Evolutionary conservation across 1,140 invertebrate species (phyloP).

Genomic region (Homalodisca vitripennis): DNA sequence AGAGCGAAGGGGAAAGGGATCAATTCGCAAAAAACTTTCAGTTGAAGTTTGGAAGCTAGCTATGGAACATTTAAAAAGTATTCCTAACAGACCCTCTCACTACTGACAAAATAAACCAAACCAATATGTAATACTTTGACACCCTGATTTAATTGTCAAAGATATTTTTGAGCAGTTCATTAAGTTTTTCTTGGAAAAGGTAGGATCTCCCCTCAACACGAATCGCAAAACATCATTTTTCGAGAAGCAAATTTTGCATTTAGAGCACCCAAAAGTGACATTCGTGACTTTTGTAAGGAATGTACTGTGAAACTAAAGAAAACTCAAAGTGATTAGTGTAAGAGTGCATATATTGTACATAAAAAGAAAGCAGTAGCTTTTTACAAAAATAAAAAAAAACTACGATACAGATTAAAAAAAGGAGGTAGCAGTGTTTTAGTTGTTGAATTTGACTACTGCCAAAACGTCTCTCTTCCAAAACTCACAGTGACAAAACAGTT

Average conservation of each 20-base stretch:
- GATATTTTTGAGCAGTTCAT: conserved; percentile 15
- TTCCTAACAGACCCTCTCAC: conserved; percentile 28
- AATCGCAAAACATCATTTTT: conserved; percentile 31
- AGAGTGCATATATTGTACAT: conserved; percentile 13
- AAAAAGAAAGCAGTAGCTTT: conserved; percentile 12
- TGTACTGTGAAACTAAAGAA: conserved; percentile 27
- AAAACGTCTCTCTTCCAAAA: conserved; percentile 33
- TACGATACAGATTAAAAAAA: conserved; percentile 3
- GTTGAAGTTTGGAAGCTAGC: conserved; percentile 23
- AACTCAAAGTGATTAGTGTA: conserved; percentile 28
- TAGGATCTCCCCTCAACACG: not conserved
- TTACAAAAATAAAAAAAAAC: conserved; percentile 15
- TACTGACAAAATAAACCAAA: conserved; percentile 2
- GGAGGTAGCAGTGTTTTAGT: conserved; percentile 22
- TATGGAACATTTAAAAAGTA: conserved; percentile 27
- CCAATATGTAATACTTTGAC: conserved; percentile 11
- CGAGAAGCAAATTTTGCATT: conserved; percentile 25
- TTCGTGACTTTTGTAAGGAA: conserved; percentile 32
- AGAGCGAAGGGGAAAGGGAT: conserved; percentile 5
- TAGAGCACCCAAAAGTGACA: conserved; percentile 27
- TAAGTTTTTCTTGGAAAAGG: conserved; percentile 18
- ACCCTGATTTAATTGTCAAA: conserved; percentile 28
- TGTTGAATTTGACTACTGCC: conserved; percentile 34
- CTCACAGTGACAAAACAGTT: conserved; percentile 32
- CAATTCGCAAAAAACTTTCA: conserved; percentile 18